These are phyloP conservation scores for Daboia siamensis DNA, from an alignment of 2,113 vertebrate species.

Conservation along the genomic window DNA sequence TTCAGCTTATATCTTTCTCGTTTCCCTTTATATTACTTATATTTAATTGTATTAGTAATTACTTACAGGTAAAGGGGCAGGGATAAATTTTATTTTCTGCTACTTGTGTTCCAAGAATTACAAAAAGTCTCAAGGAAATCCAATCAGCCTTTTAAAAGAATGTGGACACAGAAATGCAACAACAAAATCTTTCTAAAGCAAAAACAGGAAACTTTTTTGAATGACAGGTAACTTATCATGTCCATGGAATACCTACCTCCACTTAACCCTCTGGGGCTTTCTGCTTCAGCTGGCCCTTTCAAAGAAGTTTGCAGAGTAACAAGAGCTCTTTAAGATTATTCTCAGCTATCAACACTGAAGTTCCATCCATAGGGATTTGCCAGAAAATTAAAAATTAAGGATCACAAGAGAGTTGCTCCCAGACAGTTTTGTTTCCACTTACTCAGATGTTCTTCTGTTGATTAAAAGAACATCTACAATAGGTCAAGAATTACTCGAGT, in stretches of 20 bases:
- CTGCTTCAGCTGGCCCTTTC: constrained; percentile 79
- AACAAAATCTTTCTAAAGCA: constrained; percentile 40
- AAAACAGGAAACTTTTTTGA: constrained; percentile 44
- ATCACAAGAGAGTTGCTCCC: constrained; percentile 57
- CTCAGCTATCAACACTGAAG: constrained; percentile 61
- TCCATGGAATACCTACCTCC: constrained; percentile 73
- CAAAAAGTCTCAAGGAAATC: constrained; percentile 29
- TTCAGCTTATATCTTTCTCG: neutral
- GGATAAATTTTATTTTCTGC: neutral
- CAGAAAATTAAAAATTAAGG: constrained; percentile 62
- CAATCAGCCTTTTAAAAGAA: constrained; percentile 29
- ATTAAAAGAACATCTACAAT: constrained; percentile 62
- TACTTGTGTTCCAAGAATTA: constrained; percentile 17
- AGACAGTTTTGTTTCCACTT: constrained; percentile 54
- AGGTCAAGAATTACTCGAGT: constrained; percentile 69
- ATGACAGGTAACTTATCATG: constrained; percentile 30
- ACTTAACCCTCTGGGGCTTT: constrained; percentile 78
- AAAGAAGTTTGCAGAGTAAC: constrained; percentile 60
- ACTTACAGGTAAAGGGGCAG: neutral
- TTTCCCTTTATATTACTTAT: neutral
- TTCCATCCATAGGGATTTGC: constrained; percentile 60
- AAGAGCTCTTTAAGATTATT: constrained; percentile 57
- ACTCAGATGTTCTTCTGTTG: constrained; percentile 43
- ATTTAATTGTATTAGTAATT: neutral
- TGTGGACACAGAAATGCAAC: constrained; percentile 29